Conservation (phyloP, 2,113 vertebrate genomes). For the Mola mola region DNA sequence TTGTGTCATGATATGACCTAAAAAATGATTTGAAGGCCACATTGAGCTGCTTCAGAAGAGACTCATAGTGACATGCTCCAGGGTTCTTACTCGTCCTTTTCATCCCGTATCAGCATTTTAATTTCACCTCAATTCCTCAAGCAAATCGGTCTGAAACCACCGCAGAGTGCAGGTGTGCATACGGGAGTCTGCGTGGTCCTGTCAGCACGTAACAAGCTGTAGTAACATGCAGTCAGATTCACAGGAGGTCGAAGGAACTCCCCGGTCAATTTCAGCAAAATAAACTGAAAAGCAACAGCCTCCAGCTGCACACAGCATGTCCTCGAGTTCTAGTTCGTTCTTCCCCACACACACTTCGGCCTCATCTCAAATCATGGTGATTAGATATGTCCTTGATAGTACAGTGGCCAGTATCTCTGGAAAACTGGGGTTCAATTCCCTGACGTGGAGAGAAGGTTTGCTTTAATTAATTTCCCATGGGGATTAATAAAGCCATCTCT, state of each 20-base stretch:
- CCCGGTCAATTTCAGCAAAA: slow-evolving; percentile 48
- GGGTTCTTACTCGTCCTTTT: not conserved
- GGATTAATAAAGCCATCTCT: too few relatives aligned
- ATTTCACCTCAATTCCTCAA: not conserved
- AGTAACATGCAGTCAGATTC: not conserved
- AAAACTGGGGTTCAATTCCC: too few relatives aligned
- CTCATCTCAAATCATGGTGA: slow-evolving; percentile 60
- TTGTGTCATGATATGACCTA: too few relatives aligned
- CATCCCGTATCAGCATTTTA: not conserved
- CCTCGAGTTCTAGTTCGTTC: slow-evolving; percentile 14
- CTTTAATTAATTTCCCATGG: too few relatives aligned
- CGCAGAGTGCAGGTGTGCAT: not conserved
- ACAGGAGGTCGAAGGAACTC: slow-evolving; percentile 16
- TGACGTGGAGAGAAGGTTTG: too few relatives aligned
- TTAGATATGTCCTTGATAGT: too few relatives aligned
- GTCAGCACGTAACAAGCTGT: not conserved
- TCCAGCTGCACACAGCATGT: slow-evolving; percentile 20
- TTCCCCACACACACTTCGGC: slow-evolving; percentile 1
- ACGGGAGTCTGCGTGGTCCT: not conserved
- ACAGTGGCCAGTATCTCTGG: too few relatives aligned
- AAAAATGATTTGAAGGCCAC: too few relatives aligned
- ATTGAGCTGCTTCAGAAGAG: too few relatives aligned
- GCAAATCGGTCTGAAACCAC: slow-evolving; percentile 7
- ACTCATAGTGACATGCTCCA: too few relatives aligned
- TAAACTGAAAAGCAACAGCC: slow-evolving; percentile 43